Evolutionary conservation across 1,140 invertebrate species (phyloP), one percentile per base, ranked within the genome.

Genomic region (Drosophila mayri): DNA sequence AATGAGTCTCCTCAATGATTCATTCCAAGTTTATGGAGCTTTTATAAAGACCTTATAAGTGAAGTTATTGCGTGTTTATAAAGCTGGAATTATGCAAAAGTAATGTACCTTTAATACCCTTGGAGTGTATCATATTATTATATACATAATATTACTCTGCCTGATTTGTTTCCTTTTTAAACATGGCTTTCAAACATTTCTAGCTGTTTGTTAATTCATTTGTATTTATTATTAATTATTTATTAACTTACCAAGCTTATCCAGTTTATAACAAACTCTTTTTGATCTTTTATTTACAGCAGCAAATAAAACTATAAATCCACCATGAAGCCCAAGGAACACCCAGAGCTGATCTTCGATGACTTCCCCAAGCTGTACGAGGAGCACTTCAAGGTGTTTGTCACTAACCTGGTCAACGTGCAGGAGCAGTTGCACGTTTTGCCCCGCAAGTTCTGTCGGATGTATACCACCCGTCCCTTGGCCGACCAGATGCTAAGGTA

Each of bases 311-410:
- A 1, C 57, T 5, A 11, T 4, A 30, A 16, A 1, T 4, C 16
- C 18, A 0, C 30, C 9, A 87, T 88, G 84, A 65, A 62, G 0
- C 54, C 74, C 3, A 90, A 81, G 43, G 84, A 88, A 5, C 65
- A 88, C 38, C 73, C 80, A 0, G 85, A 88, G 5, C 54, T 88
- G 3, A 49, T 80, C 16, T 67, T 88, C 18, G 85, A 88, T 60
- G 50, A 41, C 1, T 81, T 88, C 40, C 84, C 84, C 4, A 84
- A 81, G 54, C 43, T 90, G 12, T 84, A 81, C 40, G 84, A 88
- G 22, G 35, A 28, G 0, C 64, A 77, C 11, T 38, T 2, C 12
- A 88, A 88, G 43, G 84, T 88, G 7, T 66, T 88, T 30, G 52
- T 88, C 1, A 88, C 84, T 0, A 46, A 67, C 18, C 59, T 88